Percentiles rank a stretch among this genome's conserved stretches.
These are phyloP conservation scores for Plusia festucae DNA, from an alignment of 2,888 invertebrate species.

Conservation along the genomic window DNA sequence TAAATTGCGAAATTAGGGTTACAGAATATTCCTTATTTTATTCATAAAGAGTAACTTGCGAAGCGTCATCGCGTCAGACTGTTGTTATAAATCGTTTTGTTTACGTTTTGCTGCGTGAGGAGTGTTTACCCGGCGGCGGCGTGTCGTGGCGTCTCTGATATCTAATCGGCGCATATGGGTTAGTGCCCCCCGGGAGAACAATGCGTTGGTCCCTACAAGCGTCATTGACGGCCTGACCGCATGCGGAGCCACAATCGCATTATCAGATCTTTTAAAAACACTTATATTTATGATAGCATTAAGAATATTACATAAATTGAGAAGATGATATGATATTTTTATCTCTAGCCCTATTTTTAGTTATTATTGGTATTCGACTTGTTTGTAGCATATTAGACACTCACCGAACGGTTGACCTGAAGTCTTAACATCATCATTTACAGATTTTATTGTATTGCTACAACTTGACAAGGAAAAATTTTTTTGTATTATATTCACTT, in stretches of 20 bases:
- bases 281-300: slow-evolving; percentile 37
- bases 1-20: slow-evolving; percentile 27
- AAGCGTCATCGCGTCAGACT: slow-evolving; percentile 35
- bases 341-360: slow-evolving; percentile 12
- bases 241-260: slow-evolving; percentile 42
- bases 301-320: not conserved
- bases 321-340: slow-evolving; percentile 25
- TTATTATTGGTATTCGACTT: not conserved
- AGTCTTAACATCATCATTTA: slow-evolving; percentile 38
- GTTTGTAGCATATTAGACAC: slow-evolving; percentile 18
- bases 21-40: slow-evolving; percentile 25
- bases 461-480: not conserved
- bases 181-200: slow-evolving; percentile 88
- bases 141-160: slow-evolving; percentile 73
- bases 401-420: slow-evolving; percentile 9
- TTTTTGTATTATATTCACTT: not conserved
- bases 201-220: slow-evolving; percentile 84
- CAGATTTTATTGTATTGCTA: slow-evolving; percentile 31
- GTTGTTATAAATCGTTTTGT: slow-evolving; percentile 55
- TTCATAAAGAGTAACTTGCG: slow-evolving; percentile 40
- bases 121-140: slow-evolving; percentile 69
- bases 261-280: slow-evolving; percentile 48
- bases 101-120: slow-evolving; percentile 65
- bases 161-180: slow-evolving; percentile 87
- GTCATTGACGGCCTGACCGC: slow-evolving; percentile 49